phyloP scores from a whole-genome alignment of 2,888 invertebrate genomes.

The Ochropacha duplaris region DNA sequence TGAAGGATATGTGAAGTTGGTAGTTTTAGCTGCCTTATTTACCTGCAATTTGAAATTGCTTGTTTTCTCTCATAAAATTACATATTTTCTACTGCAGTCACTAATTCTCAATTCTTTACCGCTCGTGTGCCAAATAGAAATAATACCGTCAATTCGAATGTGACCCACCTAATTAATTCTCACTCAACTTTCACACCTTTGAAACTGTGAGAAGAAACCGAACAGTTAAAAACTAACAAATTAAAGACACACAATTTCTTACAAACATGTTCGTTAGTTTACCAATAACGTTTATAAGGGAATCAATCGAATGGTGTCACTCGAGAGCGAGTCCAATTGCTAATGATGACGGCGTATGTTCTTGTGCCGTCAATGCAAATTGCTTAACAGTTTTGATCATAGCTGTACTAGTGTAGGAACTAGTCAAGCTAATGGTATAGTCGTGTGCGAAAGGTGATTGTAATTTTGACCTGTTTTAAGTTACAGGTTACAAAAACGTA shows the following conservation, averaged over 20 bases:
- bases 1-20: no score
- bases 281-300: background rate
- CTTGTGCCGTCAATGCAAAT: background rate
- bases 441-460: background rate
- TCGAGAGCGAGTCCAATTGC: background rate
- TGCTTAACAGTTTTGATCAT: background rate
- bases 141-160: background rate
- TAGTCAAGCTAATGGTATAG: background rate
- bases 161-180: background rate
- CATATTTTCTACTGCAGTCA: background rate
- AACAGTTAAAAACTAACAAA: background rate
- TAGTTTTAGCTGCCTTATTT: no score
- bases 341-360: background rate
- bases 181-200: background rate
- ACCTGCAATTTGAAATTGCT: no score
- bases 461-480: background rate
- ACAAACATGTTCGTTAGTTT: background rate
- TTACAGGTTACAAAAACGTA: no score
- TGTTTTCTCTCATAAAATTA: background rate
- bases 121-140: background rate
- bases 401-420: background rate
- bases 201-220: background rate
- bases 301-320: background rate
- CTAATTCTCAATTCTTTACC: background rate
- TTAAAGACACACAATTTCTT: background rate